Percentiles rank a stretch among this genome's conserved stretches.
These are phyloP conservation scores for Ferrisia virgata DNA, from an alignment of 2,888 invertebrate species.

Conservation along the genomic window DNA sequence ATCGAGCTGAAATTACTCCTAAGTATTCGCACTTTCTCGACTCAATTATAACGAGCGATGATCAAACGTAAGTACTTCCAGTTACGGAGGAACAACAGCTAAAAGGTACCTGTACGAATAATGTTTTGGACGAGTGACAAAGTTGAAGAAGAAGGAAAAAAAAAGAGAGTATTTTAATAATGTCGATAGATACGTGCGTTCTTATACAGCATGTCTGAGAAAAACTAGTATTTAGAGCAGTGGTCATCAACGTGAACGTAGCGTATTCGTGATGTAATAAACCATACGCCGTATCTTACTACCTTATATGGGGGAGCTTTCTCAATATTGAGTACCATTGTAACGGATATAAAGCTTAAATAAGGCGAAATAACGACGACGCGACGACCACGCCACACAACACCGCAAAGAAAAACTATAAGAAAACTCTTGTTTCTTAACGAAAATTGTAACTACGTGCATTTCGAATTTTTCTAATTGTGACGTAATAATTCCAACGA, in stretches of 20 bases:
- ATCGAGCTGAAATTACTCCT: not conserved
- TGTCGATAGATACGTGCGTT: not conserved
- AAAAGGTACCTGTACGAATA: not conserved
- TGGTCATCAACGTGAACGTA: not conserved
- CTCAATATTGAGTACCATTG: constrained; percentile 15
- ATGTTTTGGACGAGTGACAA: not conserved
- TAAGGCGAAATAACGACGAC: not conserved
- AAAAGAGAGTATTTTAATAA: constrained; percentile 10
- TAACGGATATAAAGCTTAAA: constrained; percentile 20
- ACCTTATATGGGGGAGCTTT: constrained; percentile 8
- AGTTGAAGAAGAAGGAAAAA: not conserved
- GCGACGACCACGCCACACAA: too few species aligned
- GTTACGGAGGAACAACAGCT: not conserved
- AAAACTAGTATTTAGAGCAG: not conserved
- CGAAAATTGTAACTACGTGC: constrained; percentile 33
- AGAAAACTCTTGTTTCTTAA: constrained; percentile 12
- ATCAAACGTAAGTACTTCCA: too few species aligned
- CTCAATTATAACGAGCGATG: constrained; percentile 3
- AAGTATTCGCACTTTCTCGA: constrained; percentile 5
- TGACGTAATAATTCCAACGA: constrained; percentile 32
- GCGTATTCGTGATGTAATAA: not conserved
- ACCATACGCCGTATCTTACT: not conserved
- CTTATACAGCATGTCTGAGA: not conserved
- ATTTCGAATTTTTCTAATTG: constrained; percentile 38
- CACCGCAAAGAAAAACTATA: not conserved